A percentile compares a stretch with the other conserved stretches of the same genome.
These are phyloP conservation scores for Corynorhinus townsendii DNA, from an alignment of 2,113 vertebrate species.

Conservation along the genomic window DNA sequence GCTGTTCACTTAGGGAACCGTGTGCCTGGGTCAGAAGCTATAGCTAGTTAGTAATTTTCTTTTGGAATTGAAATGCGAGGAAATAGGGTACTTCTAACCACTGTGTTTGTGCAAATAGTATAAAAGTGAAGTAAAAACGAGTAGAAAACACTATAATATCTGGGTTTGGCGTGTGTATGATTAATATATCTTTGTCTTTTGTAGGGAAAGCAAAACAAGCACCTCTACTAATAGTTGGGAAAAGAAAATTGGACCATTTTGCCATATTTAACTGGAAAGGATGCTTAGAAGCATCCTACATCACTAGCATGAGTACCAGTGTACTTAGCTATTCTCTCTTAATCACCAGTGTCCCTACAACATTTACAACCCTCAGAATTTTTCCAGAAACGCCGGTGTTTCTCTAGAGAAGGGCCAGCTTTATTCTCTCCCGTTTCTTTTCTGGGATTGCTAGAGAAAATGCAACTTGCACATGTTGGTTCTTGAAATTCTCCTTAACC, in stretches of 20 bases:
- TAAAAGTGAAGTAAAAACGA: constrained; percentile 45
- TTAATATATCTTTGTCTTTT: constrained; percentile 10
- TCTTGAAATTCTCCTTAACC: constrained; percentile 48
- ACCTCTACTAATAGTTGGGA: not conserved
- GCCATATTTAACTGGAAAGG: not conserved
- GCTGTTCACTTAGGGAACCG: not conserved
- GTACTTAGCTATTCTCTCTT: not conserved
- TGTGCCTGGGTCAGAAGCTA: not conserved
- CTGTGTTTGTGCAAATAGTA: constrained; percentile 55
- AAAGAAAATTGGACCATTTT: not conserved
- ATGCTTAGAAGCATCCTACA: not conserved
- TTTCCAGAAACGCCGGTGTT: constrained; percentile 15
- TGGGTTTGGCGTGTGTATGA: constrained; percentile 18
- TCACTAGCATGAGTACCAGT: not conserved
- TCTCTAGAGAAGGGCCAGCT: not conserved
- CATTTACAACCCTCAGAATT: not conserved
- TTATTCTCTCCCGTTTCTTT: constrained; percentile 52
- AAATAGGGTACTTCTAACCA: constrained; percentile 43
- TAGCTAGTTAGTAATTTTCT: not conserved
- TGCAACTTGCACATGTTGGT: constrained; percentile 64
- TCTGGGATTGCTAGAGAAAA: constrained; percentile 67
- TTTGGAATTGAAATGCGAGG: not conserved
- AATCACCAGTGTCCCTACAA: not conserved
- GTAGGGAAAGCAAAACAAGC: not conserved
- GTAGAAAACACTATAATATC: not conserved